These are phyloP conservation scores for Holotrichia oblita DNA, from an alignment of 1,140 invertebrate species.

Conservation along the genomic window DNA sequence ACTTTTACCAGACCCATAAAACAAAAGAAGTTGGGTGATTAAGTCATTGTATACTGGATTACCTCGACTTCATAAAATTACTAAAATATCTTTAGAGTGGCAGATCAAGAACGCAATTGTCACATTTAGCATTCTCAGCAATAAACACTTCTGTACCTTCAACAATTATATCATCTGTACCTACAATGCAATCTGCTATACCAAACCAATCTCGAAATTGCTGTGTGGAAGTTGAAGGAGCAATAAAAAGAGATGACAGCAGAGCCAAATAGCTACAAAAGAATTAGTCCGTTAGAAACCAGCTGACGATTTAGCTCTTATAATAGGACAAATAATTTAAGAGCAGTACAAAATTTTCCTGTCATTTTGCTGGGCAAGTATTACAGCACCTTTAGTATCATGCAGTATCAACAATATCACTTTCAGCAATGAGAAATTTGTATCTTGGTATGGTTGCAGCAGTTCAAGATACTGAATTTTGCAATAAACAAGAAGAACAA, in stretches of 20 bases:
- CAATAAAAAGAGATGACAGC: conserved; percentile 67
- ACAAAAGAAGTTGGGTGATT: conserved; percentile 95
- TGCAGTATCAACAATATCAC: conserved; percentile 84
- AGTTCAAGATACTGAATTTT: conserved; percentile 89
- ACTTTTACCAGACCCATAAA: conserved; percentile 94
- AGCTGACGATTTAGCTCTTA: conserved; percentile 93
- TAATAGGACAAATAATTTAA: conserved; percentile 90
- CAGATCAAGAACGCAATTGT: conserved; percentile 60
- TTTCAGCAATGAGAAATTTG: conserved; percentile 91
- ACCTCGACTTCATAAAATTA: conserved; percentile 56
- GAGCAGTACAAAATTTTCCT: conserved; percentile 95
- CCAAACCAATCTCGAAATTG: conserved; percentile 54
- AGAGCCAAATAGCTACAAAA: conserved; percentile 75
- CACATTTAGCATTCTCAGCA: conserved; percentile 58
- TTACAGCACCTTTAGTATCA: conserved; percentile 96
- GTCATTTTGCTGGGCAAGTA: conserved; percentile 92
- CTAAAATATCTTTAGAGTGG: conserved; percentile 53
- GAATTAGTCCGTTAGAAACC: conserved; percentile 97
- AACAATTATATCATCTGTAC: conserved; percentile 52
- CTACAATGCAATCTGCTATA: conserved; percentile 45
- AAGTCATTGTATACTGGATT: conserved; percentile 87
- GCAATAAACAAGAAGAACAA: conserved; percentile 89
- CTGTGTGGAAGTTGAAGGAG: conserved; percentile 49
- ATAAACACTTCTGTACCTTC: conserved; percentile 44
- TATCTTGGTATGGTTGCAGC: conserved; percentile 89